Evolutionary conservation across 1,140 invertebrate genomes (phyloP), one percentile per base, ranked within the genome.

Genomic region (Zelostemma sp.): DNA sequence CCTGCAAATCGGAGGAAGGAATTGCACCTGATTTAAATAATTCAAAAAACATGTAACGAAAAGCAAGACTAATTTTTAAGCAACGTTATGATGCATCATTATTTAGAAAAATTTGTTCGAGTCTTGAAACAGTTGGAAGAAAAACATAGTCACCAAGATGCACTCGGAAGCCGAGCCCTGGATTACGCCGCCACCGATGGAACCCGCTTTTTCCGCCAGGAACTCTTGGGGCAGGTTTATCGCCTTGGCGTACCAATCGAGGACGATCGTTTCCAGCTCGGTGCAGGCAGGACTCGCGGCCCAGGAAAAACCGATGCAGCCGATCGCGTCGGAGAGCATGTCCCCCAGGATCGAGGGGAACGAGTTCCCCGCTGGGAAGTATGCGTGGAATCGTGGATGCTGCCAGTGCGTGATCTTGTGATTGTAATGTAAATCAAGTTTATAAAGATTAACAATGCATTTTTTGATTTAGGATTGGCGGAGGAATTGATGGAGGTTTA

Each of bases 121-220:
- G n/a, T n/a, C n/a, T n/a, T n/a, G n/a, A n/a, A n/a, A n/a, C n/a
- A n/a, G n/a, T n/a, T n/a, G n/a, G n/a, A n/a, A n/a, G n/a, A n/a
- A n/a, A n/a, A n/a, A n/a, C n/a, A n/a, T n/a, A n/a, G n/a, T n/a
- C n/a, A n/a, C 33, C 1, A 99, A 83, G 90, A 99, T 93, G 21
- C 92, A 99, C 85, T 99, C 98, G 76, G 96, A 98, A 0, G 98
- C 98, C 1, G 96, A 99, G 28, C 96, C 94, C 96, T 99, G 75
- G 40, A 63, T 35, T 35, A 35, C 11, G n/a, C 93, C 93, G 4
- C 93, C 93, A 6, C 93, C 93, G 16, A 86, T 88, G 21, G 89
- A 89, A 15, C 77, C 75, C 1, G 84, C 81, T n/a, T 80, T 75
- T 53, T 87, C 86, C 11, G 85, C 81, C 1, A 89, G 71, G 53